These are phyloP conservation scores for Drosophila ananassae DNA, from an alignment of 1,140 invertebrate genomes.

Conservation along the genomic window DNA sequence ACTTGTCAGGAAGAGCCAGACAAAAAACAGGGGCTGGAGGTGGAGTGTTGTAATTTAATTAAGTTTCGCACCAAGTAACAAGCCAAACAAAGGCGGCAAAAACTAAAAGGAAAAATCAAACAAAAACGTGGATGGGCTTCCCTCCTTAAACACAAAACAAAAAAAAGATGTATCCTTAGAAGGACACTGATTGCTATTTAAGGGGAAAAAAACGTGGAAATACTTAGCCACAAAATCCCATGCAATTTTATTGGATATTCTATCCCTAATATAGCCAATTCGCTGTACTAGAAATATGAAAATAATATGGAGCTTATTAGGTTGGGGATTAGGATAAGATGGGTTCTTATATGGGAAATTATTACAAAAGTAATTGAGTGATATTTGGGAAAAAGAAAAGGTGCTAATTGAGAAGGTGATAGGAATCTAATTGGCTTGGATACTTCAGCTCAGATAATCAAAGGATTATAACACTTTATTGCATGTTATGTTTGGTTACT, in stretches of 20 bases:
- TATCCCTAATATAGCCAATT: conserved; percentile 20
- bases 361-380: conserved; percentile 22
- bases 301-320: conserved; percentile 28
- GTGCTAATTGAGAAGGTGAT: neutral
- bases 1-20: conserved; percentile 23
- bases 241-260: conserved; percentile 13
- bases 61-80: conserved; percentile 42
- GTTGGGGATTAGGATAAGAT: conserved; percentile 19
- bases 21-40: conserved; percentile 3
- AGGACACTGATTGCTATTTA: conserved; percentile 28
- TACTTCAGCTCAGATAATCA: neutral
- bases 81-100: conserved; percentile 28
- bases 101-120: conserved; percentile 23
- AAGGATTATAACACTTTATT: neutral
- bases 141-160: neutral
- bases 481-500: neutral
- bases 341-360: conserved; percentile 3
- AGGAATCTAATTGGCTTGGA: neutral
- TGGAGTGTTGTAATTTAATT: conserved; percentile 55
- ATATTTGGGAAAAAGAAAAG: neutral
- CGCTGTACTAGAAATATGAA: conserved; percentile 21
- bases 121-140: conserved; percentile 13
- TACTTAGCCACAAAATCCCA: conserved; percentile 2
- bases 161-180: conserved; percentile 1
- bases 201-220: neutral